Evolutionary conservation across 2,888 invertebrate genomes (phyloP).

Genomic region (Bruchidius siliquastri): DNA sequence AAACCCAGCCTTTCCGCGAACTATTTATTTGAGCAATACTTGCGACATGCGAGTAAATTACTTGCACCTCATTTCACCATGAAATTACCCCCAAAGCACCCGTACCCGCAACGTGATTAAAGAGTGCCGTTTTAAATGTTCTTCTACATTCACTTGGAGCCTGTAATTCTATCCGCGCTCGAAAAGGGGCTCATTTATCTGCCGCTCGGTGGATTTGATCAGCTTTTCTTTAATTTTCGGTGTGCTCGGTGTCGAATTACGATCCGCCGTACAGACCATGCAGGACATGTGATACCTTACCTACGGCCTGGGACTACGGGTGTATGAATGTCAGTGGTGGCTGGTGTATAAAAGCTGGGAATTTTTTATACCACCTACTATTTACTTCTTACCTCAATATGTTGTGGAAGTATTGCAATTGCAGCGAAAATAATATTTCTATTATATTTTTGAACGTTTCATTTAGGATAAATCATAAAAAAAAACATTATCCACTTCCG

Average conservation of each 20-base stretch:
- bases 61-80: slow-evolving; percentile 23
- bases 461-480: too few relatives aligned
- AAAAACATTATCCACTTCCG: too few relatives aligned
- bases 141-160: slow-evolving; percentile 30
- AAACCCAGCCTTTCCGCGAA: too few relatives aligned
- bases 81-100: slow-evolving; percentile 29
- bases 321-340: not conserved
- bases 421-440: too few relatives aligned
- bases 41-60: slow-evolving; percentile 11
- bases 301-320: not conserved
- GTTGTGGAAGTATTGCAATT: too few relatives aligned
- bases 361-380: too few relatives aligned
- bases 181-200: slow-evolving; percentile 37
- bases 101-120: slow-evolving; percentile 32
- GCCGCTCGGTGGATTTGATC: slow-evolving; percentile 45
- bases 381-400: too few relatives aligned
- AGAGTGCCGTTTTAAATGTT: slow-evolving; percentile 25
- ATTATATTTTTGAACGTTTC: too few relatives aligned
- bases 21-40: not conserved
- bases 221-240: slow-evolving; percentile 46
- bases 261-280: slow-evolving; percentile 18
- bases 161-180: slow-evolving; percentile 33
- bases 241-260: slow-evolving; percentile 36
- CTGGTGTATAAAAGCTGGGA: too few relatives aligned
- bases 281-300: slow-evolving; percentile 30